Evolutionary conservation across 2,113 vertebrate species (phyloP).

Genomic region (Cheirogaleus medius): DNA sequence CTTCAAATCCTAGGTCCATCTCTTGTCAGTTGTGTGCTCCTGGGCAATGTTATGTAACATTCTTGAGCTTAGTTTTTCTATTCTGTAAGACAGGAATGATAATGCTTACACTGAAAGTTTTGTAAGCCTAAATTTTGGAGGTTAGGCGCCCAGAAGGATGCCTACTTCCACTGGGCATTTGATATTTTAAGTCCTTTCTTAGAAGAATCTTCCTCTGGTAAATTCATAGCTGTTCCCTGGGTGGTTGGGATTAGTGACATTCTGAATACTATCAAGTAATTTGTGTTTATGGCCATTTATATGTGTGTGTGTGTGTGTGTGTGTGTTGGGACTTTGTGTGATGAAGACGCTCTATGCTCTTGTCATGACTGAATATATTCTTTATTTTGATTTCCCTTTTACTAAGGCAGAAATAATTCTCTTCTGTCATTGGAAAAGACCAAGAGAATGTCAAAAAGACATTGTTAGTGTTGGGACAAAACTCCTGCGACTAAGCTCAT

Average conservation of each 20-base stretch:
- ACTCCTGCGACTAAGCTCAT: neutral
- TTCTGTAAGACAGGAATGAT: neutral
- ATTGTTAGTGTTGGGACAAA: neutral
- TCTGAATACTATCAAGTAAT: neutral
- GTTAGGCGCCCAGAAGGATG: neutral
- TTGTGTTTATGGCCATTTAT: neutral
- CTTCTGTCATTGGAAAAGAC: neutral
- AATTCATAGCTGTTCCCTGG: neutral
- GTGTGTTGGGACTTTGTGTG: neutral
- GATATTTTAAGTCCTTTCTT: neutral
- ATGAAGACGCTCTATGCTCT: neutral
- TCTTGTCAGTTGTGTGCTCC: neutral
- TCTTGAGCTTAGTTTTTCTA: neutral
- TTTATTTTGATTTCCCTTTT: neutral
- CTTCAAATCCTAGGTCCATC: neutral
- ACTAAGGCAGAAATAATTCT: neutral
- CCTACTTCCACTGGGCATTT: neutral
- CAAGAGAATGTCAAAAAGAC: neutral
- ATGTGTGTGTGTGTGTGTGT: neutral
- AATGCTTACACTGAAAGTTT: neutral
- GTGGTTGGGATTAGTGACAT: neutral
- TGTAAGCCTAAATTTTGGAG: neutral
- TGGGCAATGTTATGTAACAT: neutral
- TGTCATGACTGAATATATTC: neutral
- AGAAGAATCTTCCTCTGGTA: neutral